These are phyloP conservation scores for Baccha elongata DNA, from an alignment of 2,888 invertebrate species.

Conservation along the genomic window DNA sequence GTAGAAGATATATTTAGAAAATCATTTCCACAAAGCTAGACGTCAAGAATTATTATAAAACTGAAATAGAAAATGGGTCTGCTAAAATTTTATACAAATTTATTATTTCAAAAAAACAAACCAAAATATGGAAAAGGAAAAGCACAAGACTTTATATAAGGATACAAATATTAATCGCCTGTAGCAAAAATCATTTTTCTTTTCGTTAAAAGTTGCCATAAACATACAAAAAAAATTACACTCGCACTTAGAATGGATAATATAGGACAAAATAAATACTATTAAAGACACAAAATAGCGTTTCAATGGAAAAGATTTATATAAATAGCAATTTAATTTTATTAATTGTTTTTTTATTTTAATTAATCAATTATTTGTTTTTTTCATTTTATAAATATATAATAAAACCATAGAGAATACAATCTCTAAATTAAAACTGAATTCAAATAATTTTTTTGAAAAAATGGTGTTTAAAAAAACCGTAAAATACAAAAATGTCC, in stretches of 20 bases:
- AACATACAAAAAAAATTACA: slow-evolving; percentile 31
- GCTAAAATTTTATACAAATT: slow-evolving; percentile 61
- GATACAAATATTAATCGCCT: slow-evolving; percentile 49
- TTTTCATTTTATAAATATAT: slow-evolving; percentile 18
- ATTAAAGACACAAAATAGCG: slow-evolving; percentile 55
- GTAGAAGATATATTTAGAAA: slow-evolving; percentile 24
- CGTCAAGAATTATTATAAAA: slow-evolving; percentile 30
- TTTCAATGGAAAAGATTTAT: slow-evolving; percentile 59
- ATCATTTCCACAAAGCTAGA: slow-evolving; percentile 53
- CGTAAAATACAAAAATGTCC: slow-evolving; percentile 34
- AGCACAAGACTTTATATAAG: slow-evolving; percentile 52
- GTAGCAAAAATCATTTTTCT: slow-evolving; percentile 54
- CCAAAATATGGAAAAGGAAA: slow-evolving; percentile 31
- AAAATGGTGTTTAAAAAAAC: slow-evolving; percentile 33
- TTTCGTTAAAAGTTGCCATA: slow-evolving; percentile 41
- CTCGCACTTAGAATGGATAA: slow-evolving; percentile 59
- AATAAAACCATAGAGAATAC: slow-evolving; percentile 41
- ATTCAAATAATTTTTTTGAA: slow-evolving; percentile 48
- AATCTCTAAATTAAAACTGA: slow-evolving; percentile 57
- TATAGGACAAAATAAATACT: slow-evolving; percentile 51
- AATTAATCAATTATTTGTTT: background rate
- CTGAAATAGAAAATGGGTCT: slow-evolving; percentile 28
- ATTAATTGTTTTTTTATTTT: background rate
- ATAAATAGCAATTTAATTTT: slow-evolving; percentile 35
- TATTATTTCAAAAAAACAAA: background rate